Evolutionary conservation across 2,797 vertebrate genomes (phyloP).

Genomic region (Halcyon leucocephala): DNA sequence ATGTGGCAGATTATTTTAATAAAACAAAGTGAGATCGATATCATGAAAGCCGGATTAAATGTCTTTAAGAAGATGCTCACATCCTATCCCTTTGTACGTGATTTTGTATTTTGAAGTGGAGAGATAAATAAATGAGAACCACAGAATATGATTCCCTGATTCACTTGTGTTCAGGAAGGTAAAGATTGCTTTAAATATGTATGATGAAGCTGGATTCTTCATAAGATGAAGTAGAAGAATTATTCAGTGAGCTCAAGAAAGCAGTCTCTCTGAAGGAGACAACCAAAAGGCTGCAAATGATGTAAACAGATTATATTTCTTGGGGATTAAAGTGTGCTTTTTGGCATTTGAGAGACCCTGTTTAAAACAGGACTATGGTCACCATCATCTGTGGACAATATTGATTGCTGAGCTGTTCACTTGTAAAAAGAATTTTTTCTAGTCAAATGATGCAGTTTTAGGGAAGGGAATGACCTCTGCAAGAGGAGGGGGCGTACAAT

Average conservation of each 20-base stretch:
- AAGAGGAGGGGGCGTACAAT: neutral
- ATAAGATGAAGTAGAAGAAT: neutral
- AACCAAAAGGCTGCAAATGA: neutral
- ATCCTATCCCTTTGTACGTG: neutral
- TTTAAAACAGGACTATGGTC: constrained; percentile 17
- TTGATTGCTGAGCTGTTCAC: constrained; percentile 19
- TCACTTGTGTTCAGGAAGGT: neutral
- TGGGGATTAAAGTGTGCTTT: constrained; percentile 32
- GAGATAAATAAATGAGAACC: neutral
- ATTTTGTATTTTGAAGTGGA: neutral
- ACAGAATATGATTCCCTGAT: neutral
- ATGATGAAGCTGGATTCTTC: neutral
- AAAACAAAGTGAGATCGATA: neutral
- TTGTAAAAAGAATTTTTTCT: neutral
- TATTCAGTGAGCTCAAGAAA: neutral
- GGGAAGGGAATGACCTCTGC: constrained; percentile 46
- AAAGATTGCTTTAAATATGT: neutral
- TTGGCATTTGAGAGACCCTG: constrained; percentile 21
- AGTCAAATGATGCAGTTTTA: constrained; percentile 38
- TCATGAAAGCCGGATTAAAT: neutral
- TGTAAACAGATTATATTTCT: constrained; percentile 37
- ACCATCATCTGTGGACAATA: neutral
- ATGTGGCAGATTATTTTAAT: neutral
- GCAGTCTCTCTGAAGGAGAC: neutral
- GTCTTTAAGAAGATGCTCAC: neutral